These are phyloP conservation scores for Iguana delicatissima DNA, from an alignment of 2,797 vertebrate species.

Conservation along the genomic window DNA sequence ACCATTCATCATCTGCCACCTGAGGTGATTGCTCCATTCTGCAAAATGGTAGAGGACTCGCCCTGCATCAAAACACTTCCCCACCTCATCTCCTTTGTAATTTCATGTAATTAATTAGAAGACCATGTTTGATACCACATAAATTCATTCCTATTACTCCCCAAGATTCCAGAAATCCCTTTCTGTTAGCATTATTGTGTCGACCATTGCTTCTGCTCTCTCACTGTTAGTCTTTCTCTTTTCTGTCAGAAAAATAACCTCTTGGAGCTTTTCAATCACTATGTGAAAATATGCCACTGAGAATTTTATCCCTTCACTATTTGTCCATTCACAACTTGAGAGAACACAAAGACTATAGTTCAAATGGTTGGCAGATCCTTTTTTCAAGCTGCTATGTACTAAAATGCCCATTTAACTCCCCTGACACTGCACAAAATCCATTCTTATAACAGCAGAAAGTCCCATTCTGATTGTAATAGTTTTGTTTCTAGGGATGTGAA, in stretches of 20 bases:
- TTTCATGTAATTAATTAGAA: background rate
- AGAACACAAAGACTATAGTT: slow-evolving; percentile 6
- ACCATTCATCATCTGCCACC: too few species aligned
- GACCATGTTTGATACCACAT: background rate
- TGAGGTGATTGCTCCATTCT: too few species aligned
- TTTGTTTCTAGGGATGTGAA: background rate
- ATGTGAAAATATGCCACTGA: slow-evolving; percentile 8
- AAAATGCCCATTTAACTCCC: slow-evolving; percentile 12
- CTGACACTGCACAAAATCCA: slow-evolving; percentile 5
- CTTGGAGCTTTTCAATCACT: background rate
- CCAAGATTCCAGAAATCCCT: background rate
- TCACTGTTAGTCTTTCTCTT: background rate
- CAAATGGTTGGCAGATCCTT: slow-evolving; percentile 15
- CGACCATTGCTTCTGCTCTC: background rate
- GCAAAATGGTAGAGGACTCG: too few species aligned
- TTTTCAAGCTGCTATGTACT: background rate
- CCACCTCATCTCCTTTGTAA: too few species aligned
- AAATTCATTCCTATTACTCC: background rate
- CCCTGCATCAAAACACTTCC: background rate
- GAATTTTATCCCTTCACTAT: slow-evolving; percentile 11
- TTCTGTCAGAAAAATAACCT: background rate
- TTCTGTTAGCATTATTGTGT: background rate
- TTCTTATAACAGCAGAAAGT: slow-evolving; percentile 31
- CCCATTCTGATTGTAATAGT: background rate
- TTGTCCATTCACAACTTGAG: background rate